Base-by-base conservation (phyloP, 2,888 invertebrate genomes). In the Tethea ocularis region DNA sequence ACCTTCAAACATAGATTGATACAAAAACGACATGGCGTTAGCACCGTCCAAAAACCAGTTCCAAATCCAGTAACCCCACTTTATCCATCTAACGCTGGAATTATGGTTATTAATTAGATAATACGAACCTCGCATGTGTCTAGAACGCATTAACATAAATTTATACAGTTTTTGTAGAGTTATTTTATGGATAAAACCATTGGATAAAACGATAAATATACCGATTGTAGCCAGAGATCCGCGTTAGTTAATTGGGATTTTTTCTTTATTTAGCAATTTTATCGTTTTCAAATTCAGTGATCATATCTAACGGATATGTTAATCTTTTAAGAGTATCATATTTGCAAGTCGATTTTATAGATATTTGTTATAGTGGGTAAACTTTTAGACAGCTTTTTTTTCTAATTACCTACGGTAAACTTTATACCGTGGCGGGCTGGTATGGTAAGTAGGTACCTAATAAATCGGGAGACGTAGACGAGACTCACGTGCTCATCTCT, bases 41-140 rank as follows among this genome's bases (percentile, higher is more conserved):
- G 46, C 7, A 10, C 8, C 46, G 46, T n/a, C 6, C 46, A 15
- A 20, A 20, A 46, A 46, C 46, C 46, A 1, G 46, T 46, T 46
- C 7, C 20, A 46, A 46, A 46, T 46, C 46, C 46, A 46, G 46
- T 46, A 46, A 46, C 46, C 46, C 46, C n/a, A 46, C 46, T 38
- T 3, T 46, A 46, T 46, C 46, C 46, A 7, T 20, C 17, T 46
- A 46, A 20, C 46, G 46, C 46, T 46, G 46, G 46, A 46, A 46
- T 46, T 46, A 11, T 46, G 46, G 46, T 46, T 46, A 20, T 46
- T 46, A 46, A 46, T 46, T 46, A 46, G 20, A 46, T 46, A 46
- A 46, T 46, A 17, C 46, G 46, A 20, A 46, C 46, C 20, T 46
- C 46, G 46, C 20, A 46, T 46, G 46, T n/a, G 46, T 46, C 20